phyloP scores from a whole-genome alignment of 2,113 vertebrate genomes.

The Oreochromis spilurus region DNA sequence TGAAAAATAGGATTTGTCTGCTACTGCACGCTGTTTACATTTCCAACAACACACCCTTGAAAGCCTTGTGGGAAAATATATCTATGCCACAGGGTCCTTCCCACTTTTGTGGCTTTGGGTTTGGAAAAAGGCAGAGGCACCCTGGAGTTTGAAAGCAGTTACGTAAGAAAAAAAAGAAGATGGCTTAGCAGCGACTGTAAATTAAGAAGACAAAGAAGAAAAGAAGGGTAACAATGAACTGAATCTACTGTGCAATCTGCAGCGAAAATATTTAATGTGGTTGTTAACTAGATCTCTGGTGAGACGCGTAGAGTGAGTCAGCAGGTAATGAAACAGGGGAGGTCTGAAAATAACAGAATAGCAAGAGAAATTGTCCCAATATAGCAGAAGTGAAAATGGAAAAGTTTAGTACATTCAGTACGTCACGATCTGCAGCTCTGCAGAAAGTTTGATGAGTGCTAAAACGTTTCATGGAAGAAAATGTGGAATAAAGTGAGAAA shows the following conservation, averaged over 20 bases:
- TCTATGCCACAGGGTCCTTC: background rate
- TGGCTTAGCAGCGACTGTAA: conserved; percentile 6
- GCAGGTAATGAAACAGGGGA: background rate
- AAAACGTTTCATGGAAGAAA: background rate
- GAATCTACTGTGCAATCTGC: background rate
- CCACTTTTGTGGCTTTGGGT: conserved; percentile 13
- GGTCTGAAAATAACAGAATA: background rate
- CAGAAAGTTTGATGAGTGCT: background rate
- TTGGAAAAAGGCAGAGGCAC: conserved; percentile 29
- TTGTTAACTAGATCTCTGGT: background rate
- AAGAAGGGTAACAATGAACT: background rate
- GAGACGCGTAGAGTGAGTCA: background rate
- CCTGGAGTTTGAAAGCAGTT: conserved; percentile 3
- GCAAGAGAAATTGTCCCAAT: background rate
- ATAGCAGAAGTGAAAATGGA: background rate
- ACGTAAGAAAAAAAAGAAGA: background rate
- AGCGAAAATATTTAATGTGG: background rate
- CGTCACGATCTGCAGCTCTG: background rate
- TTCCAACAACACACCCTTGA: conserved; percentile 1
- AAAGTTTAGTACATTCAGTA: background rate
- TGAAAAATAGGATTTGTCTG: background rate
- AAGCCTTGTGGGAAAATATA: conserved; percentile 2
- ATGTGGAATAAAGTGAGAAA: background rate
- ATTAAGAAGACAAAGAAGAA: background rate
- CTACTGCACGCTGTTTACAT: background rate